A percentile compares a stretch with the other conserved stretches of the same genome.
Evolutionary conservation across 2,113 vertebrate genomes (phyloP).

Genomic region (Macrotis lagotis): DNA sequence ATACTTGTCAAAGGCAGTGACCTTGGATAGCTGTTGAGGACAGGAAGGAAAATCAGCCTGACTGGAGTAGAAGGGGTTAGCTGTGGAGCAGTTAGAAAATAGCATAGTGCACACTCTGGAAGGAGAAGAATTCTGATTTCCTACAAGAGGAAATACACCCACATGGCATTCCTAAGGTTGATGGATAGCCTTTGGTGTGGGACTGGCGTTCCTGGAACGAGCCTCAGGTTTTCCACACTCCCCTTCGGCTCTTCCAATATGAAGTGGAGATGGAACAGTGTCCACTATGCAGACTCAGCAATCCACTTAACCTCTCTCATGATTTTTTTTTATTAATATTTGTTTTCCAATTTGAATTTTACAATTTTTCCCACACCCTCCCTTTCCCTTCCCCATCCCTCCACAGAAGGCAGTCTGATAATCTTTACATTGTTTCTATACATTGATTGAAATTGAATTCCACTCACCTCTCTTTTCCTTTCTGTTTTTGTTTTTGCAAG

Average conservation of each 20-base stretch:
- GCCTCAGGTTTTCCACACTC: too few species aligned
- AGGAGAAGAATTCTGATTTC: neutral
- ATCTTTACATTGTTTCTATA: too few species aligned
- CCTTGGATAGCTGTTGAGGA: neutral
- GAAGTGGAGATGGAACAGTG: neutral
- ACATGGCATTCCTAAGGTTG: neutral
- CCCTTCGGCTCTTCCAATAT: neutral
- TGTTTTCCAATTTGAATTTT: too few species aligned
- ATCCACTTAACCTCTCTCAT: neutral
- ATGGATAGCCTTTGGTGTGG: neutral
- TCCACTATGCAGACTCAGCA: neutral
- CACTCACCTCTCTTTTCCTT: too few species aligned
- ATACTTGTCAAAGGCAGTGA: neutral
- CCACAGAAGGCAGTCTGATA: too few species aligned
- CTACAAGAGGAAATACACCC: neutral
- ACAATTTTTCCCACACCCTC: too few species aligned
- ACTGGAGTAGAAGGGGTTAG: neutral
- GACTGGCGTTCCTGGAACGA: neutral
- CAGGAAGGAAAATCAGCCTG: neutral
- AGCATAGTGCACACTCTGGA: neutral
- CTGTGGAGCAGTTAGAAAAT: too few species aligned
- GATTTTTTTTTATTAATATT: too few species aligned
- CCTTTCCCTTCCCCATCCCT: too few species aligned
- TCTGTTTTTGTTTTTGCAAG: too few species aligned
- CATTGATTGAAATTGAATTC: too few species aligned